Conservation (phyloP, 53 echinoderm and acorn worm species). For the Mesocentrotus franciscanus region DNA sequence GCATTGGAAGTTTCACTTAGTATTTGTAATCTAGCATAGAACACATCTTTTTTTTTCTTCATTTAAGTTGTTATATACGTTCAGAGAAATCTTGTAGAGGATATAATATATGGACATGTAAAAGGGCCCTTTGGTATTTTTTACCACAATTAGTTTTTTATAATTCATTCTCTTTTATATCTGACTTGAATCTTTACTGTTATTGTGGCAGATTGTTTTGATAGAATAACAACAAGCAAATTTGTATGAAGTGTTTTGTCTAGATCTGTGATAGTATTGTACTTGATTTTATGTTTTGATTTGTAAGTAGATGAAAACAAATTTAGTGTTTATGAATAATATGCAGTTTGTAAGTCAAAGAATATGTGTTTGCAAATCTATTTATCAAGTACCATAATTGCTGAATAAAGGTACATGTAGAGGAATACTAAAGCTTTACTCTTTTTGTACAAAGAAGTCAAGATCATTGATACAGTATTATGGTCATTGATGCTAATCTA, state of each 20-base stretch:
- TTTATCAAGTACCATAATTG: background rate
- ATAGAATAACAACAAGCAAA: background rate
- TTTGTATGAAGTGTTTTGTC: background rate
- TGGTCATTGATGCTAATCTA: background rate
- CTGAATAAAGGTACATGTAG: constrained; percentile 25
- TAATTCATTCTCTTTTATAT: background rate
- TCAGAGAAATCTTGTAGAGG: background rate
- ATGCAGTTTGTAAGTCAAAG: background rate
- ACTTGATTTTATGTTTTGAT: background rate
- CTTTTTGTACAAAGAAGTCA: background rate
- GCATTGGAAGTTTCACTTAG: background rate
- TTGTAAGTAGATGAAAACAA: background rate
- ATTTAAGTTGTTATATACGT: no score
- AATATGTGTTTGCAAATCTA: constrained; percentile 10
- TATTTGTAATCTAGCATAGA: background rate
- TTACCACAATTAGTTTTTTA: background rate
- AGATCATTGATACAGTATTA: background rate
- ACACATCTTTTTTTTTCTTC: background rate
- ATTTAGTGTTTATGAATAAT: background rate
- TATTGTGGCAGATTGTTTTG: background rate
- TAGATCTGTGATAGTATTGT: constrained; percentile 1
- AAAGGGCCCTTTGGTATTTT: background rate
- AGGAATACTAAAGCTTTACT: background rate
- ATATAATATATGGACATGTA: background rate
- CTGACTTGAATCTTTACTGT: background rate